Conservation (phyloP, 2,888 invertebrate genomes). For the Lasioglossum marginatum region DNA sequence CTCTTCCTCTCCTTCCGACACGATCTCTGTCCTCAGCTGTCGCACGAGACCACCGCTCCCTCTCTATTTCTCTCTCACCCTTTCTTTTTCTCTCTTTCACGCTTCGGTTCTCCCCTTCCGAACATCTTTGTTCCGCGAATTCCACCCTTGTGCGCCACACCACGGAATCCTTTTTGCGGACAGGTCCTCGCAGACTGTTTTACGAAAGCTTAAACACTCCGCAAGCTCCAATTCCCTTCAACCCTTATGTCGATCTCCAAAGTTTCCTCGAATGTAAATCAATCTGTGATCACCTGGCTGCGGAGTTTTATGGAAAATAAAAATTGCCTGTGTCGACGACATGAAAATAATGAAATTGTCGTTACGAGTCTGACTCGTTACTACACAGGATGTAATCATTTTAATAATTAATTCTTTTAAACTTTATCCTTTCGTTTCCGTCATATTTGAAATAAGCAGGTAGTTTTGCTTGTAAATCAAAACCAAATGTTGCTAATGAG, state of each 20-base stretch:
- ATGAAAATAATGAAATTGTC: no score
- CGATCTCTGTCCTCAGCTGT: slow-evolving; percentile 27
- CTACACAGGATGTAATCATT: no score
- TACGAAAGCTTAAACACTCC: no score
- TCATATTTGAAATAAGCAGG: no score
- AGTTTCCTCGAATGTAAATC: background rate
- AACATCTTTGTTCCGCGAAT: slow-evolving; percentile 22
- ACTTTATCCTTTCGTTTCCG: no score
- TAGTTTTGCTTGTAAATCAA: no score
- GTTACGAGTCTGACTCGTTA: no score
- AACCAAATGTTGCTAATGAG: no score
- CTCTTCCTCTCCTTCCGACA: slow-evolving; percentile 43
- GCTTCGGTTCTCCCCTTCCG: background rate
- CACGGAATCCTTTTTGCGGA: background rate
- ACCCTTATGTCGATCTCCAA: background rate
- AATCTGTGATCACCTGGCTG: background rate
- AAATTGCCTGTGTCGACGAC: no score
- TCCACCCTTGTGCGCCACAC: slow-evolving; percentile 22
- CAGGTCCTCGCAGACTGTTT: background rate
- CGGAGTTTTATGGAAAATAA: no score
- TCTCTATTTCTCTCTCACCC: background rate
- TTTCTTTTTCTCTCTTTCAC: background rate
- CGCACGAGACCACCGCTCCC: slow-evolving; percentile 8
- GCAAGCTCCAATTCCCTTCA: no score
- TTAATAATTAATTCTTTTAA: background rate